Percentiles rank a stretch among this genome's conserved stretches.
These are phyloP conservation scores for Epirrhoe tristata DNA, from an alignment of 2,888 invertebrate species.

Conservation along the genomic window DNA sequence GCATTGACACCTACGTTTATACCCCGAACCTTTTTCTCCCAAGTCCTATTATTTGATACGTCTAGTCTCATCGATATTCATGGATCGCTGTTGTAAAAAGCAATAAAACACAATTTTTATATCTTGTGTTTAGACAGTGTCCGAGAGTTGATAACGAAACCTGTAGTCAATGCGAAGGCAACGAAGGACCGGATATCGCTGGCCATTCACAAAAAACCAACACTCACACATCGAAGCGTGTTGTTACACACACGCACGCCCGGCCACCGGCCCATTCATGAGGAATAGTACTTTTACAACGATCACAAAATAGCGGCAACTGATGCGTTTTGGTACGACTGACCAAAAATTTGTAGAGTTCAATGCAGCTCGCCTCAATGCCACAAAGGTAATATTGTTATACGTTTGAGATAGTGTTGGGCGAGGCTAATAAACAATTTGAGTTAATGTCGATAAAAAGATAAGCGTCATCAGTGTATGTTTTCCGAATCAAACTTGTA, in stretches of 20 bases:
- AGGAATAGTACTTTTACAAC: constrained; percentile 72
- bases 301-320: constrained; percentile 67
- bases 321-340: constrained; percentile 55
- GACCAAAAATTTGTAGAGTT: constrained; percentile 55
- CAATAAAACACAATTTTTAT: constrained; percentile 84
- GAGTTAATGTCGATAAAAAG: constrained; percentile 45
- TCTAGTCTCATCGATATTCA: constrained; percentile 73
- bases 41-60: constrained; percentile 70
- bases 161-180: constrained; percentile 78
- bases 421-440: constrained; percentile 47
- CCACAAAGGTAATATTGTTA: constrained; percentile 48
- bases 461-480: constrained; percentile 41
- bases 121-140: constrained; percentile 82
- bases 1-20: constrained; percentile 79
- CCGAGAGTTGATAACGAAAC: constrained; percentile 83
- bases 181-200: constrained; percentile 81
- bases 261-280: constrained; percentile 78
- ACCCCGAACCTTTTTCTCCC: constrained; percentile 58
- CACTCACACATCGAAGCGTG: constrained; percentile 58
- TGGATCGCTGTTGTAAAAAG: constrained; percentile 76
- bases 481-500: constrained; percentile 37
- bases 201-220: constrained; percentile 83
- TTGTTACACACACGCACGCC: constrained; percentile 59
- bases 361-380: constrained; percentile 51
- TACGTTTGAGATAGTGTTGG: constrained; percentile 57